Evolutionary conservation across 1,140 invertebrate genomes (phyloP).

Genomic region (Drosophila gunungcola): DNA sequence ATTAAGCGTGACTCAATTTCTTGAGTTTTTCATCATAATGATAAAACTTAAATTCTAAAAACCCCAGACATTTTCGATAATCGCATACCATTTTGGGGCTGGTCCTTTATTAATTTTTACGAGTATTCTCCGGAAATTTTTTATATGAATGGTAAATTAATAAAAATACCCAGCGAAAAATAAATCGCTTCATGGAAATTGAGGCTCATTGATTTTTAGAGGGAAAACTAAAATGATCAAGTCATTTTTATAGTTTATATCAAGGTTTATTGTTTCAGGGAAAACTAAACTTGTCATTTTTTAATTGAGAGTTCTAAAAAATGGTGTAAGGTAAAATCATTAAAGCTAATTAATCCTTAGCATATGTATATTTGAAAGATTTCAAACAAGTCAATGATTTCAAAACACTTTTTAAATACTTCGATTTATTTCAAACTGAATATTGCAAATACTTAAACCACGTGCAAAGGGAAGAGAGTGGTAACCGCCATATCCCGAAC

Average conservation of each 20-base stretch:
- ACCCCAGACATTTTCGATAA: conserved; percentile 3
- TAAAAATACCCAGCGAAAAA: not conserved
- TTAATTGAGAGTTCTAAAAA: too few relatives aligned
- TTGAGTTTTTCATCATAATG: not conserved
- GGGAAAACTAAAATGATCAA: too few relatives aligned
- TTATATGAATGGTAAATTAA: conserved; percentile 34
- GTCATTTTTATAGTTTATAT: too few relatives aligned
- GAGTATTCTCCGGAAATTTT: conserved; percentile 8
- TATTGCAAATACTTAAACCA: conserved; percentile 20
- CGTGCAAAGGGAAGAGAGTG: conserved; percentile 28
- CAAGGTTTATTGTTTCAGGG: too few relatives aligned
- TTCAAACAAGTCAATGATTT: too few relatives aligned
- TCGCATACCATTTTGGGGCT: not conserved
- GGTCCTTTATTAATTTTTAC: not conserved
- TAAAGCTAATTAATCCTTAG: too few relatives aligned
- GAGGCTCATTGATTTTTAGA: not conserved
- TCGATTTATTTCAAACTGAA: not conserved
- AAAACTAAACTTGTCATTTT: too few relatives aligned
- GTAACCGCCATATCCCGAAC: conserved; percentile 47
- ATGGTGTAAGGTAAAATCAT: too few relatives aligned
- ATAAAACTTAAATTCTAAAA: conserved; percentile 20
- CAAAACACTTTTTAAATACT: not conserved
- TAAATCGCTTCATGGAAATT: conserved; percentile 2
- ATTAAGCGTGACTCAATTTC: conserved; percentile 5
- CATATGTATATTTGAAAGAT: too few relatives aligned